Evolutionary conservation across 2,888 invertebrate species (phyloP).

Genomic region (Prosopocoilus inquinatus): DNA sequence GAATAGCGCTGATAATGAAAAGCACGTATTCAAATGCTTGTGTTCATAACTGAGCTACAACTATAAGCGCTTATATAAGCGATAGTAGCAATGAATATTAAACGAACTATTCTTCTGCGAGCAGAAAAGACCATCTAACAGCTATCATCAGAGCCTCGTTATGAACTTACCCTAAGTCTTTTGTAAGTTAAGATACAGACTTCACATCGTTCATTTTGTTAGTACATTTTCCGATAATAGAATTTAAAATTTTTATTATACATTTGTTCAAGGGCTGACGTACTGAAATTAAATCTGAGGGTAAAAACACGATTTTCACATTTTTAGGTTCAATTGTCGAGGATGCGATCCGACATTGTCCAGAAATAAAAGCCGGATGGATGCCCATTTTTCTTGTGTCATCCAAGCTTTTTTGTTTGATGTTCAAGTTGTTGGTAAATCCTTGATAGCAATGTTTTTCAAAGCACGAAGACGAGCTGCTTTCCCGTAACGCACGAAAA

Average conservation of each 20-base stretch:
- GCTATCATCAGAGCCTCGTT: no score
- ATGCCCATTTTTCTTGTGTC: not conserved
- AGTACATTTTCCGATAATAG: not conserved
- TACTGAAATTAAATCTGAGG: no score
- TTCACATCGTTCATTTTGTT: no score
- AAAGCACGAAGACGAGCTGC: not conserved
- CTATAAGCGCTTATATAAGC: no score
- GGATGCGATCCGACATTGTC: not conserved
- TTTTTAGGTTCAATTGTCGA: not conserved
- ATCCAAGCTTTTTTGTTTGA: not conserved
- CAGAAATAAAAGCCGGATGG: not conserved
- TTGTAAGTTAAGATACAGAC: no score
- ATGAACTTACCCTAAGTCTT: no score
- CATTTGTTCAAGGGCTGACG: not conserved
- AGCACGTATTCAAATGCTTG: no score
- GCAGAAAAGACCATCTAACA: no score
- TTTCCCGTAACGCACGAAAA: constrained; percentile 14
- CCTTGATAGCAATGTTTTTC: not conserved
- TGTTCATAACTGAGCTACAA: no score
- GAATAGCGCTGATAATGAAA: no score
- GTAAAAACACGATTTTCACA: not conserved
- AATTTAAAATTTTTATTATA: not conserved
- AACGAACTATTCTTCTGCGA: no score
- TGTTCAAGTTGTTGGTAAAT: not conserved
- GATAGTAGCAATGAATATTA: no score